phyloP scores from a whole-genome alignment of 1,140 invertebrate genomes.

The Zaprionus taronus region DNA sequence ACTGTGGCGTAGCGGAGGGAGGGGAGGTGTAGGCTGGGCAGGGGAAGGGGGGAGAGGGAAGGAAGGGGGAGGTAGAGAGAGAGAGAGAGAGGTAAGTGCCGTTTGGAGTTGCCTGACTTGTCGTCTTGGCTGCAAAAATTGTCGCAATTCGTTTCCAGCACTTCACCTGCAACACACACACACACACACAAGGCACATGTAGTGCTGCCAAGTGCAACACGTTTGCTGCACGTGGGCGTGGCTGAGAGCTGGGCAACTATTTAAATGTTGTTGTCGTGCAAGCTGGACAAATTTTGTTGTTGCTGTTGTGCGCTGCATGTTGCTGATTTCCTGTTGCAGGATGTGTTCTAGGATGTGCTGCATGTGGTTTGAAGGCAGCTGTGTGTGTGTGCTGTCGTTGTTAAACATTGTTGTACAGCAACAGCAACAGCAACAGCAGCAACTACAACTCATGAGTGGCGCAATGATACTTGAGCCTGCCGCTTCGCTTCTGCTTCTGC shows the following conservation, averaged over 20 bases:
- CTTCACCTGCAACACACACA: slow-evolving; percentile 3
- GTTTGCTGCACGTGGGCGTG: slow-evolving; percentile 2
- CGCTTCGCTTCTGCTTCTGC: slow-evolving; percentile 46
- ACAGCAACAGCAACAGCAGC: not conserved
- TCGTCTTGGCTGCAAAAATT: slow-evolving; percentile 2
- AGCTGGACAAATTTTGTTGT: slow-evolving; percentile 21
- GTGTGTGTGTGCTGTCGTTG: slow-evolving; percentile 30
- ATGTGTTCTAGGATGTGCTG: slow-evolving; percentile 68
- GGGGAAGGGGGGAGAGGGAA: not conserved
- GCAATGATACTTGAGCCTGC: slow-evolving; percentile 63
- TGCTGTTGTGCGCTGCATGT: slow-evolving; percentile 45
- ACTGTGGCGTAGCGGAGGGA: not conserved
- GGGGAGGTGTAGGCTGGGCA: not conserved
- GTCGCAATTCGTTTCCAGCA: not conserved
- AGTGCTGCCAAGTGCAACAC: slow-evolving; percentile 20
- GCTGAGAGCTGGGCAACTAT: slow-evolving; percentile 46
- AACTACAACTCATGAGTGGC: slow-evolving; percentile 46
- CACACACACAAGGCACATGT: not conserved
- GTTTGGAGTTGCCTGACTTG: not conserved
- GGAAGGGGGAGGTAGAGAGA: no score
- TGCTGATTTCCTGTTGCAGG: slow-evolving; percentile 72
- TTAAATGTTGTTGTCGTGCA: slow-evolving; percentile 62
- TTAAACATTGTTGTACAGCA: slow-evolving; percentile 36
- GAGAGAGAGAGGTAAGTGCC: no score
- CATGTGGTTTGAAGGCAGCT: slow-evolving; percentile 24